Percentiles rank a stretch among this genome's conserved stretches.
phyloP scores from a whole-genome alignment of 2,113 vertebrate genomes.

The Lipotes vexillifer region DNA sequence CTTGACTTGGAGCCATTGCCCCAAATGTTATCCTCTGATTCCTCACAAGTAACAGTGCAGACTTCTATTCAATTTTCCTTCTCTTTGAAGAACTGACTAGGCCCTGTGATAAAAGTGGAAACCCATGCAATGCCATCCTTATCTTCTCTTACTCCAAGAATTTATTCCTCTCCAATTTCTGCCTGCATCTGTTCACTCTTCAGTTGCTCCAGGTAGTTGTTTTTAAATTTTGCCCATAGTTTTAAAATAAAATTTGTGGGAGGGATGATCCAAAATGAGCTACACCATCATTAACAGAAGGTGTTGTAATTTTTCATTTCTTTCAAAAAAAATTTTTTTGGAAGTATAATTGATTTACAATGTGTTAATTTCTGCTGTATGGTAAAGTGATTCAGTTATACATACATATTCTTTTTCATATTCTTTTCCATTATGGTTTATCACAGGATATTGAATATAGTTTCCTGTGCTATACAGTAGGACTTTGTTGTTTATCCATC shows the following conservation, averaged over 20 bases:
- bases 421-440: not conserved
- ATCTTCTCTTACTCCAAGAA: not conserved
- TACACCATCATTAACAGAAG: not conserved
- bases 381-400: not conserved
- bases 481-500: too few species aligned
- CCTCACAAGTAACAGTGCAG: not conserved
- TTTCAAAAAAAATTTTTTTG: not conserved
- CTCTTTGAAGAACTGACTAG: not conserved
- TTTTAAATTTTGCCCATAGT: not conserved
- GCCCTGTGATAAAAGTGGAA: not conserved
- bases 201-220: not conserved
- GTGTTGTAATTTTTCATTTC: not conserved
- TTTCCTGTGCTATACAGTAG: too few species aligned
- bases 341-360: not conserved
- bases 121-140: not conserved
- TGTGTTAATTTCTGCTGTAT: not conserved
- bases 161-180: not conserved
- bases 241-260: not conserved
- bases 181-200: not conserved
- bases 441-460: not conserved
- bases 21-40: not conserved
- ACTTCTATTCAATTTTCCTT: not conserved
- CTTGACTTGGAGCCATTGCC: not conserved
- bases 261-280: not conserved
- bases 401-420: not conserved